These are phyloP conservation scores for Nephrocerus scutellatus DNA, from an alignment of 2,888 invertebrate species.

Conservation along the genomic window DNA sequence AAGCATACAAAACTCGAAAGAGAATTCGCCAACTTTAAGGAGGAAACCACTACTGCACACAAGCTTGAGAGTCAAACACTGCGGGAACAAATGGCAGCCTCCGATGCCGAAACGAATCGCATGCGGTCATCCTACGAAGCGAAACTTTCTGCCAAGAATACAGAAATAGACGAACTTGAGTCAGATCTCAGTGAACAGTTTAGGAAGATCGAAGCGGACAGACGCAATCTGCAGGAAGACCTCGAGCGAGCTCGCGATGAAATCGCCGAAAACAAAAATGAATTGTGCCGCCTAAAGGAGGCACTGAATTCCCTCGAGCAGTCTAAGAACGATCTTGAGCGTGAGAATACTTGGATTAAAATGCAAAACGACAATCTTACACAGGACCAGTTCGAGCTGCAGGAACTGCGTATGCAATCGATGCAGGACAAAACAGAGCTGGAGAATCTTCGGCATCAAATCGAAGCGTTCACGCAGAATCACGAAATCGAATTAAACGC, in stretches of 20 bases:
- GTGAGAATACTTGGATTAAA: conserved; percentile 39
- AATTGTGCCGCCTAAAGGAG: conserved; percentile 45
- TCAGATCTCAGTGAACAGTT: conserved; percentile 49
- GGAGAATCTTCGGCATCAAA: conserved; percentile 42
- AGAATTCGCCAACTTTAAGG: conserved; percentile 45
- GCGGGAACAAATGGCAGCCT: conserved; percentile 45
- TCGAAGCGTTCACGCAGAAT: conserved; percentile 41
- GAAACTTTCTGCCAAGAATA: conserved; percentile 43
- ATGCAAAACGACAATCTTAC: conserved; percentile 43
- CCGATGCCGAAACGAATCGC: conserved; percentile 50
- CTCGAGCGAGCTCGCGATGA: conserved; percentile 55
- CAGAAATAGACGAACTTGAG: conserved; percentile 50
- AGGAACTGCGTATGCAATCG: conserved; percentile 44
- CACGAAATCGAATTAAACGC: conserved; percentile 43
- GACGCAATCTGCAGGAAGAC: conserved; percentile 52
- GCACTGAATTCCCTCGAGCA: conserved; percentile 36
- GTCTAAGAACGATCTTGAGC: conserved; percentile 34
- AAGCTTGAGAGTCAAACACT: conserved; percentile 39
- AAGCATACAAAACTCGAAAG: conserved; percentile 46
- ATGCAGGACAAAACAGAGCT: conserved; percentile 48
- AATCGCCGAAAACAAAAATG: conserved; percentile 52
- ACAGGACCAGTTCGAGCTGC: conserved; percentile 42
- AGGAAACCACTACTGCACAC: conserved; percentile 39
- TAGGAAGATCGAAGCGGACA: conserved; percentile 34
- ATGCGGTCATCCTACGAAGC: conserved; percentile 46